Conservation (phyloP, 1,140 invertebrate species). For the Bombus breviceps region DNA sequence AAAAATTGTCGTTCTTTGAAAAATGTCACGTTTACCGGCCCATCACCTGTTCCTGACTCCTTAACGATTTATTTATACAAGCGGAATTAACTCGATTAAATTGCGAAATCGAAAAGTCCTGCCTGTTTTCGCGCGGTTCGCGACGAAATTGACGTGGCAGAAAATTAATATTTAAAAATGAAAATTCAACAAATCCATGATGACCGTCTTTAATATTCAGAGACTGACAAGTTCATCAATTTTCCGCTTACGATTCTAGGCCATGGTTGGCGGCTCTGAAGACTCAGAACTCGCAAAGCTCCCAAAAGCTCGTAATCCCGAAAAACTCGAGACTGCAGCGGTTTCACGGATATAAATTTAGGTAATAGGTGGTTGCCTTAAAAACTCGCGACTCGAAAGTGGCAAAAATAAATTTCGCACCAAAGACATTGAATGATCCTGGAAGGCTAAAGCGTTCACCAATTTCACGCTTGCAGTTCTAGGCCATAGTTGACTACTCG, state of each 20-base stretch:
- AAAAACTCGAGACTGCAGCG: too few relatives aligned
- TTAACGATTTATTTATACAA: not conserved
- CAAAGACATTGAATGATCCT: not conserved
- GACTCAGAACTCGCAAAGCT: too few relatives aligned
- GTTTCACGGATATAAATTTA: too few relatives aligned
- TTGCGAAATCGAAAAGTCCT: not conserved
- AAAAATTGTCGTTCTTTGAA: not conserved
- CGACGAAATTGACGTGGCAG: not conserved
- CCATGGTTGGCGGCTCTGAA: too few relatives aligned
- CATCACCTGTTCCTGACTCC: too few relatives aligned
- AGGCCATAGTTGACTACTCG: not conserved
- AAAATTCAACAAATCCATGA: too few relatives aligned
- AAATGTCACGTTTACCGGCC: constrained; percentile 10
- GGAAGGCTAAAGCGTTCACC: not conserved
- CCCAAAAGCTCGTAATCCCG: too few relatives aligned
- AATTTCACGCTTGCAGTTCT: not conserved
- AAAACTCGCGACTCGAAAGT: too few relatives aligned
- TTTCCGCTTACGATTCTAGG: too few relatives aligned
- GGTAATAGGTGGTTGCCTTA: too few relatives aligned
- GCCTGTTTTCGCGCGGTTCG: not conserved
- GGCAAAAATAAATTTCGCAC: not conserved
- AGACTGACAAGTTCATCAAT: too few relatives aligned
- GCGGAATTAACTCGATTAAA: constrained; percentile 8
- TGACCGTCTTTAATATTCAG: too few relatives aligned
- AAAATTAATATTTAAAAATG: not conserved